Evolutionary conservation across 1,140 invertebrate genomes (phyloP).

Genomic region (Coelopa frigida): DNA sequence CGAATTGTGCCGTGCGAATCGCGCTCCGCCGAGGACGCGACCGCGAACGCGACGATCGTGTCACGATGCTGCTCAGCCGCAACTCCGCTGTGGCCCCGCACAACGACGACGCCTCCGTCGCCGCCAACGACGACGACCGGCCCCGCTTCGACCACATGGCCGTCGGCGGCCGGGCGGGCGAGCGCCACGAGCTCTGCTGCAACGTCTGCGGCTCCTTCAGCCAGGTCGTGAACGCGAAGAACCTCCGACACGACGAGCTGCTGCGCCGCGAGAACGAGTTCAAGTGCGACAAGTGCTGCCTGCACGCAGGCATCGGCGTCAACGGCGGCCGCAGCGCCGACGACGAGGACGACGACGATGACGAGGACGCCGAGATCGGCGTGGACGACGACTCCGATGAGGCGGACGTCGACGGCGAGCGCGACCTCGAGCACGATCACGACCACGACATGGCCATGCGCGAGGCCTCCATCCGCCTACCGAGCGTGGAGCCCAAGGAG

Average conservation of each 20-base stretch:
- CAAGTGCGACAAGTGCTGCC: slow-evolving; percentile 41
- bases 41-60: neutral
- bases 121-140: neutral
- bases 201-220: slow-evolving; percentile 18
- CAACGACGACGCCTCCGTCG: slow-evolving; percentile 8
- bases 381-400: slow-evolving; percentile 28
- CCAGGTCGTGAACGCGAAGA: slow-evolving; percentile 14
- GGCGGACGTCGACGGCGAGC: slow-evolving; percentile 24
- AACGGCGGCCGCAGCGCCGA: slow-evolving; percentile 21
- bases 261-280: slow-evolving; percentile 31
- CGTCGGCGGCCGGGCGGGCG: slow-evolving; percentile 10
- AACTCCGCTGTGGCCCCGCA: slow-evolving; percentile 13
- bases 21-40: neutral
- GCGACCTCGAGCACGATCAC: slow-evolving; percentile 29
- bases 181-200: slow-evolving; percentile 22
- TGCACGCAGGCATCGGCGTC: neutral
- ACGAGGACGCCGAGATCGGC: slow-evolving; percentile 20
- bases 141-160: neutral
- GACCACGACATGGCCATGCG: slow-evolving; percentile 17
- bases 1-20: neutral
- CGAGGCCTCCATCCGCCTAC: slow-evolving; percentile 25
- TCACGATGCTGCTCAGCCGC: slow-evolving; percentile 36
- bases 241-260: slow-evolving; percentile 17
- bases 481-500: slow-evolving; percentile 34
- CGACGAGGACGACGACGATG: slow-evolving; percentile 21